Evolutionary conservation across 1,140 invertebrate species (phyloP).

Genomic region (Zaprionus camerounensis): DNA sequence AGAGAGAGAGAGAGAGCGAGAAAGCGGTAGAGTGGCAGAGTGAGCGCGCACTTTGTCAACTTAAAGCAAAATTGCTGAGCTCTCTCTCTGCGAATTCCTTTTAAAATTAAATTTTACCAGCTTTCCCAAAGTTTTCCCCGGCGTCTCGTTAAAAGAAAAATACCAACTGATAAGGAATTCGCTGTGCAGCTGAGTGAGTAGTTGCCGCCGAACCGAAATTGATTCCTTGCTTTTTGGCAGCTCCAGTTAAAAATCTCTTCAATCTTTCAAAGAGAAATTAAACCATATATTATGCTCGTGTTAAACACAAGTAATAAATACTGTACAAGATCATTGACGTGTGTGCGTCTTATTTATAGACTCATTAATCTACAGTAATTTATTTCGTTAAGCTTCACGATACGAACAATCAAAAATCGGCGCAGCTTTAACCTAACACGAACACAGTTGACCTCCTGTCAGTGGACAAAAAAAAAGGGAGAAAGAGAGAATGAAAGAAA

Average conservation of each 20-base stretch:
- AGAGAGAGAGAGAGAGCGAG: background rate
- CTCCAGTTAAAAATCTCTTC: slow-evolving; percentile 3
- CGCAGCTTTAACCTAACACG: slow-evolving; percentile 44
- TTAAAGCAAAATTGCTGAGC: slow-evolving; percentile 10
- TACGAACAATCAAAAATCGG: slow-evolving; percentile 18
- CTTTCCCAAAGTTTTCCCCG: slow-evolving; percentile 10
- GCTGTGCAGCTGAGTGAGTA: background rate
- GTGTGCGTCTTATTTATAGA: slow-evolving; percentile 46
- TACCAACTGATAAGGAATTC: slow-evolving; percentile 12
- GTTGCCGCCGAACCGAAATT: background rate
- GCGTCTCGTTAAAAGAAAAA: background rate
- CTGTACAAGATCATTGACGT: slow-evolving; percentile 44
- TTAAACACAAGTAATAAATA: slow-evolving; percentile 44
- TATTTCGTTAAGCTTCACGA: slow-evolving; percentile 28
- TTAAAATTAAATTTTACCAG: slow-evolving; percentile 31
- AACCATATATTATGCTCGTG: slow-evolving; percentile 24
- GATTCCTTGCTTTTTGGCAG: background rate
- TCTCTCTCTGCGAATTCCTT: slow-evolving; percentile 13
- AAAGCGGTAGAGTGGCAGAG: background rate
- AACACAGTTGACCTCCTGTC: slow-evolving; percentile 41
- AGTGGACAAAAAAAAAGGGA: background rate
- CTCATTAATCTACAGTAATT: slow-evolving; percentile 51
- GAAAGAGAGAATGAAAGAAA: background rate
- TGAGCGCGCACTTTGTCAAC: slow-evolving; percentile 13
- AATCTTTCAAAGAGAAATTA: slow-evolving; percentile 1